Conservation (phyloP, 2,888 invertebrate genomes). For the Tanytarsus gracilentus region DNA sequence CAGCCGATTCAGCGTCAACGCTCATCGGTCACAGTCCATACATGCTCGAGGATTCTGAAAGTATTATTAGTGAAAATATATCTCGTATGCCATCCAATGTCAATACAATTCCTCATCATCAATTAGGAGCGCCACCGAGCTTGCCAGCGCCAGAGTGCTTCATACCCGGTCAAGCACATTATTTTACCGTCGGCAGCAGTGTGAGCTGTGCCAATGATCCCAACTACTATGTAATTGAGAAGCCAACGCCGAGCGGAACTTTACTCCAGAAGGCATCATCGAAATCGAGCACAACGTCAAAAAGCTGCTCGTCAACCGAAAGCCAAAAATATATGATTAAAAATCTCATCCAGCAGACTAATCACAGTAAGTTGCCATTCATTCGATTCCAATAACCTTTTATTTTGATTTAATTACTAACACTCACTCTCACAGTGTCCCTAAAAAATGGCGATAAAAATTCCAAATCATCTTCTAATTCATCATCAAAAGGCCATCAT, state of each 20-base stretch:
- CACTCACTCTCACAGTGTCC: conserved; percentile 9
- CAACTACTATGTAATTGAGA: conserved; percentile 24
- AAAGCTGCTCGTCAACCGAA: conserved; percentile 24
- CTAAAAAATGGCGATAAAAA: conserved; percentile 27
- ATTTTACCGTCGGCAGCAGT: conserved; percentile 25
- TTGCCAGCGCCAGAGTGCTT: conserved; percentile 25
- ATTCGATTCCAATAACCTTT: background rate
- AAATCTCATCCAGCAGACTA: conserved; percentile 42
- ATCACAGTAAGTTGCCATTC: conserved; percentile 36
- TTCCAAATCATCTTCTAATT: conserved; percentile 26
- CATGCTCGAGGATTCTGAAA: conserved; percentile 22
- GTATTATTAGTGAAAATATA: conserved; percentile 25
- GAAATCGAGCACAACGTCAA: conserved; percentile 31
- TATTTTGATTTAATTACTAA: too few relatives aligned
- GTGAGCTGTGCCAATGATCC: conserved; percentile 15
- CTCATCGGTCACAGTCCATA: conserved; percentile 22
- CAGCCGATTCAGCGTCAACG: conserved; percentile 23
- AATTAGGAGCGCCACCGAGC: conserved; percentile 18
- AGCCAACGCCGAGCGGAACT: conserved; percentile 32
- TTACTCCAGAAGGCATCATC: conserved; percentile 45
- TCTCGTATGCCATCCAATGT: conserved; percentile 22
- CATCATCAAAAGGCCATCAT: conserved; percentile 25
- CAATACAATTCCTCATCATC: conserved; percentile 3
- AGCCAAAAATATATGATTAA: conserved; percentile 28
- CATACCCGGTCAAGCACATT: conserved; percentile 17